A percentile compares a stretch with the other conserved stretches of the same genome.
phyloP scores from a whole-genome alignment of 2,888 invertebrate species.

The Allygus modestus region DNA sequence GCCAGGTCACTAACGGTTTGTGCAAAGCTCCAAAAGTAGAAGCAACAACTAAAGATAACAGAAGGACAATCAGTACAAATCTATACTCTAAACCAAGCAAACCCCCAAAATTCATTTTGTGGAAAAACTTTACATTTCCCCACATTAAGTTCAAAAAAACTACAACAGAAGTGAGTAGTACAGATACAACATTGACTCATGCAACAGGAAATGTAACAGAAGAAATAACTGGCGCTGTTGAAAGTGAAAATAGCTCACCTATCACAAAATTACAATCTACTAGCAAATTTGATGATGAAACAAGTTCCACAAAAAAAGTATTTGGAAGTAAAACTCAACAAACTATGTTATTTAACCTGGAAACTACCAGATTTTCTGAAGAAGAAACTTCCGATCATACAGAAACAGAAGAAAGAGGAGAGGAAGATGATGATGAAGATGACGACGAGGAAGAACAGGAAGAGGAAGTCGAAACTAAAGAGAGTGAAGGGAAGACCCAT shows the following conservation, averaged over 20 bases:
- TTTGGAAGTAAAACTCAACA: neutral
- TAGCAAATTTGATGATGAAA: neutral
- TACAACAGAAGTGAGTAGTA: neutral
- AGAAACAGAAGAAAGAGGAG: neutral
- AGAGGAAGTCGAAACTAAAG: neutral
- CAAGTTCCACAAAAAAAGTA: neutral
- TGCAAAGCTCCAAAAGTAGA: neutral
- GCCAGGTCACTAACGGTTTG: neutral
- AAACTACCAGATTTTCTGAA: neutral
- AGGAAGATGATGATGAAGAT: neutral
- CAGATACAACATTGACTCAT: neutral
- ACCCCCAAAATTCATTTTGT: neutral
- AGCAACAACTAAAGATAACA: neutral
- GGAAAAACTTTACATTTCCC: slow-evolving; percentile 10
- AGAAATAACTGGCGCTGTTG: neutral
- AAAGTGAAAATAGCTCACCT: neutral
- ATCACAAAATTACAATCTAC: neutral
- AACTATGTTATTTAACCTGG: neutral
- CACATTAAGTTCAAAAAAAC: neutral
- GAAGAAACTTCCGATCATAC: neutral
- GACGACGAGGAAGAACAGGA: neutral
- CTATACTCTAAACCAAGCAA: neutral
- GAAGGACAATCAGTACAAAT: neutral
- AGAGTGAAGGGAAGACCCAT: neutral
- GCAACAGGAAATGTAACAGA: neutral